These are phyloP conservation scores for Andrena marginata DNA, from an alignment of 2,888 invertebrate genomes.

Conservation along the genomic window DNA sequence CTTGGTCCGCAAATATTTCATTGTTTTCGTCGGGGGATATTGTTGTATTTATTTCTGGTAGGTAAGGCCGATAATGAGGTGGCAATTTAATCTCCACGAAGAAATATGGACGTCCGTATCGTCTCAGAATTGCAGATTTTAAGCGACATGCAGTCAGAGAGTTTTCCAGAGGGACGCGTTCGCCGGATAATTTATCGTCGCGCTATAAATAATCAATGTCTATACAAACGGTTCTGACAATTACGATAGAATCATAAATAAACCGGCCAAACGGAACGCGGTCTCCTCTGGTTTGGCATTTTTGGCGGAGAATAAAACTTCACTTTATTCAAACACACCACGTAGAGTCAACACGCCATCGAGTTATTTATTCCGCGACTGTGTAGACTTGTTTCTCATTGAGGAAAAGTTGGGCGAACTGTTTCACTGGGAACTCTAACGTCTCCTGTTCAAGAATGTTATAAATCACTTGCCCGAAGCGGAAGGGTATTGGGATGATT, in stretches of 20 bases:
- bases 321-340: conserved; percentile 2
- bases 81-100: background rate
- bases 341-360: background rate
- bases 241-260: conserved; percentile 36
- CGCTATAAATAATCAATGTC: conserved; percentile 19
- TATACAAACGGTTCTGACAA: conserved; percentile 25
- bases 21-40: too few relatives aligned
- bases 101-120: conserved; percentile 11
- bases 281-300: background rate
- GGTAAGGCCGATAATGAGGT: too few relatives aligned
- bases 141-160: background rate
- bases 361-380: conserved; percentile 12
- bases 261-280: conserved; percentile 8
- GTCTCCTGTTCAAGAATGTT: background rate
- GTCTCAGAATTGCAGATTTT: conserved; percentile 6
- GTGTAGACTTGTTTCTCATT: background rate
- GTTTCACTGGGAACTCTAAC: background rate
- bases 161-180: background rate
- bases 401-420: background rate
- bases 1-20: too few relatives aligned
- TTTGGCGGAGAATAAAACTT: conserved; percentile 1
- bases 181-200: conserved; percentile 19
- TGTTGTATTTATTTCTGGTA: too few relatives aligned
- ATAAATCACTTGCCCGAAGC: conserved; percentile 16
- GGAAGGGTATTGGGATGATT: background rate